phyloP scores from a whole-genome alignment of 2,113 vertebrate genomes.

The Chaetodon auriga region DNA sequence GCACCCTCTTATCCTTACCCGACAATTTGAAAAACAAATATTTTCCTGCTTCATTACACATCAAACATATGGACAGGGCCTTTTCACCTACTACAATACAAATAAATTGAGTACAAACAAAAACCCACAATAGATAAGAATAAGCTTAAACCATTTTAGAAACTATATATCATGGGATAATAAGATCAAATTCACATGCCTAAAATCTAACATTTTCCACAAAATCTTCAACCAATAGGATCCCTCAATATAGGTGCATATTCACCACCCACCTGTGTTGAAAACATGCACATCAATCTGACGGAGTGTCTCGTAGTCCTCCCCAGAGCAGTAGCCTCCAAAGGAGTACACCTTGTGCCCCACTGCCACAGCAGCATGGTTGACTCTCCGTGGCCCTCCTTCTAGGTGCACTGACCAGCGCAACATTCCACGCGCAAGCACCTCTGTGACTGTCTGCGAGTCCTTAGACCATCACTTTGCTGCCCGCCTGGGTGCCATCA shows the following conservation, averaged over 20 bases:
- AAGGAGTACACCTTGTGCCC: constrained; percentile 98
- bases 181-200: neutral
- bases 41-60: neutral
- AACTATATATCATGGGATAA: neutral
- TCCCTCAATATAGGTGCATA: too few species aligned
- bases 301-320: constrained; percentile 97
- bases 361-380: constrained; percentile 97
- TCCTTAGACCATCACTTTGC: constrained; percentile 80
- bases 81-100: neutral
- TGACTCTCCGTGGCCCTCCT: constrained; percentile 98
- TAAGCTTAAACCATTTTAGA: neutral
- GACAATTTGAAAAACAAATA: constrained; percentile 24
- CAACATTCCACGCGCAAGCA: constrained; percentile 90
- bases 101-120: neutral
- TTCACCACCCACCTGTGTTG: constrained; percentile 71
- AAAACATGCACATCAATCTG: constrained; percentile 80
- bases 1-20: neutral
- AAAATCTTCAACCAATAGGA: neutral
- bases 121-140: neutral
- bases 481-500: constrained; percentile 53
- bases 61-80: neutral
- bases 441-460: constrained; percentile 44
- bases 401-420: constrained; percentile 99
- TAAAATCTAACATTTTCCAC: neutral
- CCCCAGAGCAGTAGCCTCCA: constrained; percentile 98